Evolutionary conservation across 1,140 invertebrate species (phyloP), one percentile per base, ranked within the genome.

Genomic region (Brachionus koreanus): DNA sequence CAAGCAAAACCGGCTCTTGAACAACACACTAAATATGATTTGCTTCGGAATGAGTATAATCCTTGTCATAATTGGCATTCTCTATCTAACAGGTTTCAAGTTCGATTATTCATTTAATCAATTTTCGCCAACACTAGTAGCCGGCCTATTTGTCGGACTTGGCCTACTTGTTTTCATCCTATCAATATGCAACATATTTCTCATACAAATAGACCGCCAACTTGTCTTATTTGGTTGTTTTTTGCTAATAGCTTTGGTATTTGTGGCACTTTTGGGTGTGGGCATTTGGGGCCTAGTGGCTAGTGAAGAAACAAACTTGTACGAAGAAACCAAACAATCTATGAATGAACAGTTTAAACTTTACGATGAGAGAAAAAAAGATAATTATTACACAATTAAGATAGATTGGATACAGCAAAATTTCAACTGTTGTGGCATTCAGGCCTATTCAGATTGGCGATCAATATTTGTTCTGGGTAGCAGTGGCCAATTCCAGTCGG

Each of bases 361-460:
- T 9, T 79, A 79, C 42, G 49, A 79, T 43, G 76, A 79, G 23
- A 79, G 39, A 25, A 61, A 79, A 57, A 16, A 12, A 5, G 49
- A 79, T 1, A 63, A 65, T 23, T 42, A 61, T 42, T 23, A 79
- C 9, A 79, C 76, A 12, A 12, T 61, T 23, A 79, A 65, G 35
- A 79, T 79, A 12, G 76, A 79, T 16, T 79, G 76, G 76, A 23
- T 37, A 29, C 76, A 79, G 23, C n/a, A 25, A n/a, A 79, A 61
- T 39, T 79, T 79, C 37, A 65, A 79, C 37, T 79, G 76, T 37
- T 79, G 76, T 35, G 76, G 76, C 12, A 43, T 79, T 42, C n/a
- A 61, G n/a, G 61, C 76, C 0, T 79, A 61, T 43, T 39, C 46
- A 57, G 76, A 79, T 25, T 79, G 76, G 76, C 49, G 61, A 6